Base-by-base conservation (phyloP, 2,888 invertebrate species). In the Chloroclystis v-ata region DNA sequence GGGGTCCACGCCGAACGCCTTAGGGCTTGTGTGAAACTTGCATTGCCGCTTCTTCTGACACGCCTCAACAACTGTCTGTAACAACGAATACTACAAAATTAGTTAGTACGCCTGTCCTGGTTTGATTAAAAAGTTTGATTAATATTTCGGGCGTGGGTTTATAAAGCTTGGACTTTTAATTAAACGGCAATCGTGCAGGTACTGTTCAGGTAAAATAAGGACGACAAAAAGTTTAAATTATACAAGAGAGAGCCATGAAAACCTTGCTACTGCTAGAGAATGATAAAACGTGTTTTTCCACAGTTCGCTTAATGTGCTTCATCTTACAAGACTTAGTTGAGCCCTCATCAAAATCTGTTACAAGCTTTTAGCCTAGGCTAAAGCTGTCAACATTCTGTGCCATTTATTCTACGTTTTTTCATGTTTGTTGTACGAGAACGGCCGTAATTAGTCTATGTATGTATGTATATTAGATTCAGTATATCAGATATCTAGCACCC, bases 11-110 rank as follows among this genome's bases (percentile, higher is more conserved):
- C 95, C 95, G 71, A 96, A 95, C 37, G 95, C 94, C 73, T 93
- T 92, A n/a, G 96, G 93, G 67, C 93, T 94, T 43, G 97, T 96
- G 75, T 94, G 92, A 77, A 98, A 94, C 75, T 94, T 94, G 89
- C 98, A 98, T 73, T 94, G 94, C 33, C 95, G 89, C 81, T 96
- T 95, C 89, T 97, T 97, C 85, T 97, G 96, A 83, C 98, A 98
- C 40, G 95, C 93, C 71, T 96, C 96, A 60, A 97, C 94, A 66
- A 98, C 95, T 44, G 95, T 95, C 95, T 98, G 97, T 79, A 97
- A 93, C 89, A 95, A 91, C 67, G 94, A 93, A 88, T 95, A 95
- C 95, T 95, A 88, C 58, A 64, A 76, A 57, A 70, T 82, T 61
- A 75, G 76, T 86, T 79, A 86, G 84, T 67, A 81, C 75, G 82